Evolutionary conservation across 2,797 vertebrate genomes (phyloP).

Genomic region (Cuculus canorus): DNA sequence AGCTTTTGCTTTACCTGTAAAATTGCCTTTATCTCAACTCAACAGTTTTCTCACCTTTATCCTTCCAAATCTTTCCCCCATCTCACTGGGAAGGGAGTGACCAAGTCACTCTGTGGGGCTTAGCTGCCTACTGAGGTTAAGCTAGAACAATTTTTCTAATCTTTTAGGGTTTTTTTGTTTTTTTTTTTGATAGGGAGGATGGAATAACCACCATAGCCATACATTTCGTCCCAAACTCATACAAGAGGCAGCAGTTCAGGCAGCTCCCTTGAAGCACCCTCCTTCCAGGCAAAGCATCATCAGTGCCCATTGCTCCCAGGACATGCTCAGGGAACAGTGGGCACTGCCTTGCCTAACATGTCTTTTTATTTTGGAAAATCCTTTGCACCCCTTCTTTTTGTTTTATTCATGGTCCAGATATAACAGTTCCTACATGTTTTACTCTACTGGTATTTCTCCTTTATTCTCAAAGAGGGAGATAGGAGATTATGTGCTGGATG

Average conservation of each 20-base stretch:
- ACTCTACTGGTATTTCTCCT: background rate
- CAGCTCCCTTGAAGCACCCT: background rate
- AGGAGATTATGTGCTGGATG: background rate
- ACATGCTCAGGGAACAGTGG: background rate
- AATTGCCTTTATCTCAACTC: background rate
- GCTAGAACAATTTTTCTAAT: background rate
- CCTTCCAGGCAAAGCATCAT: background rate
- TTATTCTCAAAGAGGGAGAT: background rate
- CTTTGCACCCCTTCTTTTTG: background rate
- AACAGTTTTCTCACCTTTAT: background rate
- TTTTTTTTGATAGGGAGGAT: background rate
- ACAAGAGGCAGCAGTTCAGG: background rate
- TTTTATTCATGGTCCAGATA: background rate
- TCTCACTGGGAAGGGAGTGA: background rate
- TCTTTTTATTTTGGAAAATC: background rate
- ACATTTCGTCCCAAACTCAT: background rate
- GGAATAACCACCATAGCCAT: background rate
- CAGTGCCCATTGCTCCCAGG: accelerated
- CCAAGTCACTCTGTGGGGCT: background rate
- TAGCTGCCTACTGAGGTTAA: background rate
- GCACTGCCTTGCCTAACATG: accelerated
- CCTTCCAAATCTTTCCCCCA: background rate
- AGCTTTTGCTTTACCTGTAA: background rate
- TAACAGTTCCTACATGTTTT: background rate
- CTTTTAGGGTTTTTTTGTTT: accelerated